Conservation (phyloP, 1,140 invertebrate genomes). For the Radopholus similis region DNA sequence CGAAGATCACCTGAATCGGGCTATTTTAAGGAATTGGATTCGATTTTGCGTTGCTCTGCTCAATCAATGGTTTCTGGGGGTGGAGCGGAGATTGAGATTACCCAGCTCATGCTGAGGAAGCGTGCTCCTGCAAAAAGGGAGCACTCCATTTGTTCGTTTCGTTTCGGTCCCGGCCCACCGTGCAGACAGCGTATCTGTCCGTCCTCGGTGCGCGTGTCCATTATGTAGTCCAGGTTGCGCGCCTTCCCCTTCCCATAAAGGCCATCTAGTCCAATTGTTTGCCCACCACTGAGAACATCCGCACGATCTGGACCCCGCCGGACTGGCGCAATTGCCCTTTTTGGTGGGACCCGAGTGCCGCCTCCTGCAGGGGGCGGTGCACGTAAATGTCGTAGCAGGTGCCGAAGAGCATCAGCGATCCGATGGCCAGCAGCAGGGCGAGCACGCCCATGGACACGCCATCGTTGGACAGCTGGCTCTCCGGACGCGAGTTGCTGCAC, state of each 20-base stretch:
- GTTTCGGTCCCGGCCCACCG: neutral
- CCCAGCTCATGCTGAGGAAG: slow-evolving; percentile 58
- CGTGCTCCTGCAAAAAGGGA: slow-evolving; percentile 29
- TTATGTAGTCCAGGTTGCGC: slow-evolving; percentile 33
- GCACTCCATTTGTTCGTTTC: neutral
- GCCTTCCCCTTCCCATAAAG: slow-evolving; percentile 32
- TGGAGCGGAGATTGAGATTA: too few relatives aligned
- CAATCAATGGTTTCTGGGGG: too few relatives aligned
- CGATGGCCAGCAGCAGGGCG: slow-evolving; percentile 43
- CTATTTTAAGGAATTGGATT: too few relatives aligned
- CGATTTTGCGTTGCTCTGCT: too few relatives aligned
- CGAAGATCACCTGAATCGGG: slow-evolving; percentile 45
- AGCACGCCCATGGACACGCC: slow-evolving; percentile 35
- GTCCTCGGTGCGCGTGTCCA: slow-evolving; percentile 36
- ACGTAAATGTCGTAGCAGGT: slow-evolving; percentile 53
- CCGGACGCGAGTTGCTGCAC: slow-evolving; percentile 52
- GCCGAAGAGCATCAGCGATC: slow-evolving; percentile 52
- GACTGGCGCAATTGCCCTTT: neutral
- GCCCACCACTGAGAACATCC: slow-evolving; percentile 15
- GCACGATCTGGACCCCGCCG: neutral
- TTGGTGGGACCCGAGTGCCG: neutral
- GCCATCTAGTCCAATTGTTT: slow-evolving; percentile 27
- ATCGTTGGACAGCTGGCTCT: slow-evolving; percentile 47
- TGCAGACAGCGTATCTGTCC: slow-evolving; percentile 58
- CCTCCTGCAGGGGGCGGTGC: slow-evolving; percentile 29